phyloP scores from a whole-genome alignment of 2,888 invertebrate genomes.

The Chymomyza procnemis region DNA sequence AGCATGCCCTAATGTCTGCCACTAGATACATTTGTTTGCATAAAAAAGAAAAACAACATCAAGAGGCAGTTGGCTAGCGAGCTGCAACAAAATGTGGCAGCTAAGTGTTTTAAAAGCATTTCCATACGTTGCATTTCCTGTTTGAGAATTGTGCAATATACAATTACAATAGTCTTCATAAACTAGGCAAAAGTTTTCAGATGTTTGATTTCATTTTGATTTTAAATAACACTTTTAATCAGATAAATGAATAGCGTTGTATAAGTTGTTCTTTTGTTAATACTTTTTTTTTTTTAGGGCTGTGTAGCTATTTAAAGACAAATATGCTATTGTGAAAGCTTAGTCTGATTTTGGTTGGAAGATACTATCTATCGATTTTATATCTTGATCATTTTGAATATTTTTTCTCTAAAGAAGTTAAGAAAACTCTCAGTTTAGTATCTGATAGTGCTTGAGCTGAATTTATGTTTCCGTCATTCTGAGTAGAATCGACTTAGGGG shows the following conservation, averaged over 20 bases:
- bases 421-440: too few species aligned
- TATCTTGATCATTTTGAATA: too few species aligned
- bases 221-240: constrained; percentile 32
- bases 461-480: too few species aligned
- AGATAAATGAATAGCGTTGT: neutral
- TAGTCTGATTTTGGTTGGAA: too few species aligned
- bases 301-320: too few species aligned
- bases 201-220: constrained; percentile 13
- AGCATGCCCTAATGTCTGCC: constrained; percentile 46
- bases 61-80: constrained; percentile 6
- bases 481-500: too few species aligned
- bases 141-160: constrained; percentile 21
- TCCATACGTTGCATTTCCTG: constrained; percentile 65
- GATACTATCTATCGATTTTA: too few species aligned
- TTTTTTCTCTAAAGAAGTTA: too few species aligned
- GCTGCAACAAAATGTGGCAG: constrained; percentile 28
- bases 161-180: constrained; percentile 4
- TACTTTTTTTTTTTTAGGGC: neutral
- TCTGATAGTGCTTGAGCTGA: too few species aligned
- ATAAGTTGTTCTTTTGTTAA: neutral
- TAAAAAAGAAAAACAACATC: neutral
- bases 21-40: constrained; percentile 1
- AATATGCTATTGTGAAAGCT: too few species aligned
- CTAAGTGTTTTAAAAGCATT: constrained; percentile 4
- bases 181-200: neutral